phyloP scores from a whole-genome alignment of 2,888 invertebrate genomes.

The Metallyticus violacea region DNA sequence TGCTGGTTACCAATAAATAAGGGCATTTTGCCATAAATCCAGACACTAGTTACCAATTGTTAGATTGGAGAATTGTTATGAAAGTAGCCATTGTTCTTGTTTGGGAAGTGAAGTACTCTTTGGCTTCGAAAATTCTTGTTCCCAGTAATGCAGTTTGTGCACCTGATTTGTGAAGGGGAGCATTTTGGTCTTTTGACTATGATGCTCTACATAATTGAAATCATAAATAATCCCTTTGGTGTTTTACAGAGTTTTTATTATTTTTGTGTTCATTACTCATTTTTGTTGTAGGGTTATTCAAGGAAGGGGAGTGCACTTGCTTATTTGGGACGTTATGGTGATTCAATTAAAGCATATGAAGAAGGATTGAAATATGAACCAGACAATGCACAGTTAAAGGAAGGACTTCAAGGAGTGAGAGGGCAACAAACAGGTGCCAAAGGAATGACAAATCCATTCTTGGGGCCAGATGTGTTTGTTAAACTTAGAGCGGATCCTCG shows the following conservation, averaged over 20 bases:
- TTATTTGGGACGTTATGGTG: slow-evolving; percentile 68
- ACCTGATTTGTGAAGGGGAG: too few relatives aligned
- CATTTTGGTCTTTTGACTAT: too few relatives aligned
- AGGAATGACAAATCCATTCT: slow-evolving; percentile 54
- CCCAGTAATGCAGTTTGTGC: too few relatives aligned
- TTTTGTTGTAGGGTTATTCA: slow-evolving; percentile 61
- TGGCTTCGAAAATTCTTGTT: too few relatives aligned
- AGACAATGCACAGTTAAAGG: slow-evolving; percentile 65
- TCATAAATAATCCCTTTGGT: too few relatives aligned
- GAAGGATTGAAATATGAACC: slow-evolving; percentile 71
- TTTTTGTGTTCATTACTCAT: not conserved
- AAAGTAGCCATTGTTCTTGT: too few relatives aligned
- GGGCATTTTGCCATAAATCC: too few relatives aligned
- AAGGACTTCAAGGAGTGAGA: slow-evolving; percentile 63
- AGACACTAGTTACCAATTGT: too few relatives aligned
- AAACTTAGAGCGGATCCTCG: slow-evolving; percentile 66
- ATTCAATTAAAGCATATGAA: slow-evolving; percentile 75
- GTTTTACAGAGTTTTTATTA: not conserved
- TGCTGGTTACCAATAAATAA: too few relatives aligned
- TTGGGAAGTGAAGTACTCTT: too few relatives aligned
- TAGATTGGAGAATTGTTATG: too few relatives aligned
- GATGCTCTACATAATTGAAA: too few relatives aligned
- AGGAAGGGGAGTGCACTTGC: slow-evolving; percentile 84
- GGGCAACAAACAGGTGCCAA: slow-evolving; percentile 40
- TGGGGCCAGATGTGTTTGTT: slow-evolving; percentile 54